Conservation (phyloP, 2,888 invertebrate species). For the Tiliacea citrago region DNA sequence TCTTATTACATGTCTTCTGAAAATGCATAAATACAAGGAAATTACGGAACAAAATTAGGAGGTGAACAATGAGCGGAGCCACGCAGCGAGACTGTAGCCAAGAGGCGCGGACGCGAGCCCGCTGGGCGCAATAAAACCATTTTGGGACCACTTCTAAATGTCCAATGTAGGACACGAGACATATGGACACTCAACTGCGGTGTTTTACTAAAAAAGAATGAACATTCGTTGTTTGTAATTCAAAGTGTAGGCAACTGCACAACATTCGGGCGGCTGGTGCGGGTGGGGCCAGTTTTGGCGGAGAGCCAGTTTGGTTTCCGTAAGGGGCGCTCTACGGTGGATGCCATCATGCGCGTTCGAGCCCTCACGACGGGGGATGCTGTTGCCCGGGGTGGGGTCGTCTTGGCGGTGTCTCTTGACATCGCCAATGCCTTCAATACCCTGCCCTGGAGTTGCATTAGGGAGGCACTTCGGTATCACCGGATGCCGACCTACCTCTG, state of each 20-base stretch:
- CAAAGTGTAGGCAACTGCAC: not conserved
- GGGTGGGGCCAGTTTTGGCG: no score
- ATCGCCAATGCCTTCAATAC: no score
- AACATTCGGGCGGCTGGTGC: no score
- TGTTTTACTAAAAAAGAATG: not conserved
- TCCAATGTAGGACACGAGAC: conserved; percentile 21
- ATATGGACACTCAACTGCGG: not conserved
- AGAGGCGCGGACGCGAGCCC: conserved; percentile 10
- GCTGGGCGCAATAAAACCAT: conserved; percentile 44
- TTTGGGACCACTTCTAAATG: conserved; percentile 34
- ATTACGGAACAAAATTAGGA: conserved; percentile 6
- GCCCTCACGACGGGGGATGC: no score
- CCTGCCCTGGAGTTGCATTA: no score
- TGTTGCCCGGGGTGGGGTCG: no score
- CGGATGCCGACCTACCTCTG: no score
- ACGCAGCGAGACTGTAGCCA: not conserved
- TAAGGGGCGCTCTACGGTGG: no score
- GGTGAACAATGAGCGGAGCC: conserved; percentile 23
- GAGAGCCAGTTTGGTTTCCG: no score
- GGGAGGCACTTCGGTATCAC: no score
- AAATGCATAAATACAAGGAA: not conserved
- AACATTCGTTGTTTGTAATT: conserved; percentile 11
- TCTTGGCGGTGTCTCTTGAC: no score
- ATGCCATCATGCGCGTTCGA: no score
- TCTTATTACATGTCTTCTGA: not conserved